phyloP scores from a whole-genome alignment of 2,888 invertebrate genomes.

The Allygus modestus region DNA sequence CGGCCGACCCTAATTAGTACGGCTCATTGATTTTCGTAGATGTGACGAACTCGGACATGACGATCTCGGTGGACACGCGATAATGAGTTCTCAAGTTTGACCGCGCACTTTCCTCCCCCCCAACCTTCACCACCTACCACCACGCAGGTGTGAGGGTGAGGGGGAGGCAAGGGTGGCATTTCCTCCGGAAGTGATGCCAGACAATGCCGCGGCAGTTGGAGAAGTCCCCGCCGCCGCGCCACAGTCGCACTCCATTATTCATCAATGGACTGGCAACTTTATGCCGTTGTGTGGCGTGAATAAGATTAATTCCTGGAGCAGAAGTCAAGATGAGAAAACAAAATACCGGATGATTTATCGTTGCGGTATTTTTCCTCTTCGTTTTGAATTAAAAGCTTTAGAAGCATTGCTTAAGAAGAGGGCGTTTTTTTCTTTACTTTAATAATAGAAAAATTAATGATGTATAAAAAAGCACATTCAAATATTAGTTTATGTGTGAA shows the following conservation, averaged over 20 bases:
- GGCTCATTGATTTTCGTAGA: too few relatives aligned
- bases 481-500: too few relatives aligned
- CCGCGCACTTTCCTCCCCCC: too few relatives aligned
- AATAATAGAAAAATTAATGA: too few relatives aligned
- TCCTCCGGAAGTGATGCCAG: slow-evolving; percentile 24
- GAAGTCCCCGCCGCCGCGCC: not conserved
- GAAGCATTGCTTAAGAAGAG: not conserved
- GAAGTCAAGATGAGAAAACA: slow-evolving; percentile 22
- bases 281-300: slow-evolving; percentile 24
- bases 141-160: slow-evolving; percentile 7
- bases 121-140: too few relatives aligned
- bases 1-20: too few relatives aligned
- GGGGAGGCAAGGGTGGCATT: slow-evolving; percentile 33
- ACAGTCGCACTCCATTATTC: slow-evolving; percentile 37
- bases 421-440: too few relatives aligned
- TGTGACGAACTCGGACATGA: too few relatives aligned
- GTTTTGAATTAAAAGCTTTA: not conserved
- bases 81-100: too few relatives aligned
- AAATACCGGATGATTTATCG: slow-evolving; percentile 35
- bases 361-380: not conserved
- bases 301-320: slow-evolving; percentile 32
- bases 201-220: slow-evolving; percentile 13
- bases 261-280: slow-evolving; percentile 28
- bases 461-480: too few relatives aligned
- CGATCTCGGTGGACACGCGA: too few relatives aligned